phyloP scores from a whole-genome alignment of 2,797 vertebrate species.

The Cirrhinus molitorella region DNA sequence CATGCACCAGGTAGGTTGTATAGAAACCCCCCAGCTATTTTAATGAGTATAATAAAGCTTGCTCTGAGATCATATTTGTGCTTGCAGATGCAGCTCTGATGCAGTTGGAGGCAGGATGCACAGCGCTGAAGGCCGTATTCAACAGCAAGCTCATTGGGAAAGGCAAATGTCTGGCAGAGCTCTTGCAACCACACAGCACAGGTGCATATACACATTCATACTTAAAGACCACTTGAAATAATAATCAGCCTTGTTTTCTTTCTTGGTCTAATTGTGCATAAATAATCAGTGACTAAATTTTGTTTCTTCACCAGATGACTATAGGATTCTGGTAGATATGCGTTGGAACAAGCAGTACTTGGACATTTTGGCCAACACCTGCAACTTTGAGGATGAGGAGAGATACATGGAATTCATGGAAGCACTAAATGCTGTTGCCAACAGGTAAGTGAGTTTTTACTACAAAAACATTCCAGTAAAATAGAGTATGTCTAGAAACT shows the following conservation, averaged over 20 bases:
- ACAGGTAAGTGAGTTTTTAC: constrained; percentile 80
- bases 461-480: not conserved
- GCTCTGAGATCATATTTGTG: not conserved
- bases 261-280: not conserved
- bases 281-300: not conserved
- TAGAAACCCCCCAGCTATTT: not conserved
- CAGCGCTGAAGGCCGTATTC: constrained; percentile 88
- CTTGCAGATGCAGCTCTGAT: constrained; percentile 79
- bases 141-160: constrained; percentile 85
- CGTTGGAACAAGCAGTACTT: constrained; percentile 97
- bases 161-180: constrained; percentile 86
- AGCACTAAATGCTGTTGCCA: constrained; percentile 88
- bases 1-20: constrained; percentile 71
- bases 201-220: constrained; percentile 71
- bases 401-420: constrained; percentile 86
- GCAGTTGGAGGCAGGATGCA: constrained; percentile 88
- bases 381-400: constrained; percentile 90
- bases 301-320: constrained; percentile 81
- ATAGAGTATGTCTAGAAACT: not conserved
- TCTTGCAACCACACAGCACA: constrained; percentile 88
- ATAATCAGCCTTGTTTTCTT: not conserved
- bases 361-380: constrained; percentile 89
- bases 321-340: constrained; percentile 90
- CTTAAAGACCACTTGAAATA: not conserved
- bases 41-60: not conserved